These are phyloP conservation scores for Epizoanthus fatuus DNA, from an alignment of 92 coral and sea anemone genomes.

Conservation along the genomic window DNA sequence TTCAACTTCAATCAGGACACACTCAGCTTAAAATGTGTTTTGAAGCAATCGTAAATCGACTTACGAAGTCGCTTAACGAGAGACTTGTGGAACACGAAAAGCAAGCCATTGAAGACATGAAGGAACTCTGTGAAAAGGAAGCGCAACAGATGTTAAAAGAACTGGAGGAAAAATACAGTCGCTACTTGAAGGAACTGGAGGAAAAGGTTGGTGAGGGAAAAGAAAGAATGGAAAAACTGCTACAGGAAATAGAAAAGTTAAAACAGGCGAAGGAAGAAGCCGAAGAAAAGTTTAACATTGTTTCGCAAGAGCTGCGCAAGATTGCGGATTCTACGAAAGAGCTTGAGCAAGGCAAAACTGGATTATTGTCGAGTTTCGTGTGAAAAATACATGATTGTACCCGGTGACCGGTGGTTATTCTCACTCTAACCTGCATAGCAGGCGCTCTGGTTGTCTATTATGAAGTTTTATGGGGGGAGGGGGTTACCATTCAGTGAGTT, in stretches of 20 bases:
- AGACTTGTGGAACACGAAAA: conserved; percentile 77
- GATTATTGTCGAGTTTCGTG: conserved; percentile 61
- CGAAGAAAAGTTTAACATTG: conserved; percentile 69
- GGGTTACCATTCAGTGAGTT: too few species aligned
- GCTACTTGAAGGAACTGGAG: conserved; percentile 70
- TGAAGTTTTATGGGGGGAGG: too few species aligned
- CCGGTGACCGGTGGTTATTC: background rate
- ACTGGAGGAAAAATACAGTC: conserved; percentile 63
- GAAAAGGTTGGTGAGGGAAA: conserved; percentile 68
- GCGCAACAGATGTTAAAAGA: conserved; percentile 63
- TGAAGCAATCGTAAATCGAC: conserved; percentile 21
- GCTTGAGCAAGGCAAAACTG: conserved; percentile 87
- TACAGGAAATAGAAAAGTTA: conserved; percentile 68
- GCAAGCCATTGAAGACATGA: conserved; percentile 69
- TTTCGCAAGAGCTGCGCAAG: conserved; percentile 74
- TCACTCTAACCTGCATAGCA: background rate
- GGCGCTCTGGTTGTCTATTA: too few species aligned
- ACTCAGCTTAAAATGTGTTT: conserved; percentile 17
- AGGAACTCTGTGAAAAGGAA: conserved; percentile 74
- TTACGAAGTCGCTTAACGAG: conserved; percentile 78
- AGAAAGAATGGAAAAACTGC: conserved; percentile 53
- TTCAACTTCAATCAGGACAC: too few species aligned
- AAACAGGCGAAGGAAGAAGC: conserved; percentile 63
- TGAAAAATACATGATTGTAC: background rate
- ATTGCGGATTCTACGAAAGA: conserved; percentile 88